Percentiles rank a stretch among this genome's conserved stretches.
Evolutionary conservation across 2,888 invertebrate genomes (phyloP).

Genomic region (Cosmia trapezina): DNA sequence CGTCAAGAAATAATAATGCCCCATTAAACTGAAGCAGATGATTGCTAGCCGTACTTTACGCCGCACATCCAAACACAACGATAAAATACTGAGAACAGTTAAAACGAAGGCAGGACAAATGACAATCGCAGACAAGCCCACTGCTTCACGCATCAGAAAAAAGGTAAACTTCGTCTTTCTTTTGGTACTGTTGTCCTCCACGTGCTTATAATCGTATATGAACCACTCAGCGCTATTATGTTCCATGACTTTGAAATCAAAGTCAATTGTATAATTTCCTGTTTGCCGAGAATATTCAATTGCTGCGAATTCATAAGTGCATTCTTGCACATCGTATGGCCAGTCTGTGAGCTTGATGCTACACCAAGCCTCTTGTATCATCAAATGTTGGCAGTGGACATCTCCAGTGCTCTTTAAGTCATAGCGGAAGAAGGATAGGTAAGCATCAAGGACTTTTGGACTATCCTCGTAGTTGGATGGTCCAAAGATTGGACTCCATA

Average conservation of each 20-base stretch:
- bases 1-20: slow-evolving; percentile 69
- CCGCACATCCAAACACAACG: slow-evolving; percentile 68
- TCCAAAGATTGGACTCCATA: slow-evolving; percentile 69
- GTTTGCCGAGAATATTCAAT: neutral
- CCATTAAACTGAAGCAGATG: slow-evolving; percentile 67
- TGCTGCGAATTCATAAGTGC: slow-evolving; percentile 61
- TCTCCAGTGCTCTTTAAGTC: slow-evolving; percentile 58
- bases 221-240: slow-evolving; percentile 67
- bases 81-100: slow-evolving; percentile 64
- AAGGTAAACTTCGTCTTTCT: slow-evolving; percentile 67
- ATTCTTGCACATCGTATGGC: slow-evolving; percentile 73
- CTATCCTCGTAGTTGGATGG: slow-evolving; percentile 57
- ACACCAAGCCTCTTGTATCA: slow-evolving; percentile 57
- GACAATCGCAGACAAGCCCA: slow-evolving; percentile 66
- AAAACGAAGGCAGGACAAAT: slow-evolving; percentile 71
- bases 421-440: slow-evolving; percentile 38
- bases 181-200: slow-evolving; percentile 28
- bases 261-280: slow-evolving; percentile 6
- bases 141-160: slow-evolving; percentile 71
- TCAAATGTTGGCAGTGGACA: slow-evolving; percentile 45
- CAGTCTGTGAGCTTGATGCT: slow-evolving; percentile 68
- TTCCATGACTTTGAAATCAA: neutral
- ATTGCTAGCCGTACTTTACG: slow-evolving; percentile 64
- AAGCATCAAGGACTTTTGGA: fast-evolving
- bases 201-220: slow-evolving; percentile 66